Conservation (phyloP, 2,797 vertebrate genomes). For the Lutra lutra region DNA sequence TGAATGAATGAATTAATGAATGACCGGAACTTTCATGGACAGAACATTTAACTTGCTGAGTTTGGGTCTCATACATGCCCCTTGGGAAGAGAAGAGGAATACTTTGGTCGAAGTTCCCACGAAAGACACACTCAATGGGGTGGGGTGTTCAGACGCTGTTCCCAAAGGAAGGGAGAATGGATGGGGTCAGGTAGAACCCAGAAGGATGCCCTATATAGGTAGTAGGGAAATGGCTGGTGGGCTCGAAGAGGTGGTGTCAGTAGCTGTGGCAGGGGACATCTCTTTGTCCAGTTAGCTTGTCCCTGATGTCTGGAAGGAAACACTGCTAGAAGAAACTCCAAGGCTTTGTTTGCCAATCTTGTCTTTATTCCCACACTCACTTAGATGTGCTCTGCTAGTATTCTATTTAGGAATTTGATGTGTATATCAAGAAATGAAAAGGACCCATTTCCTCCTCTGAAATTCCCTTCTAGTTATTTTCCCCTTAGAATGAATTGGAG, state of each 20-base stretch:
- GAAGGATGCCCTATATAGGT: neutral
- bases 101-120: neutral
- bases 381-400: neutral
- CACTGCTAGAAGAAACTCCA: neutral
- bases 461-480: neutral
- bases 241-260: neutral
- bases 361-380: neutral
- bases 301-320: neutral
- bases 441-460: neutral
- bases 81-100: neutral
- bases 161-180: neutral
- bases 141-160: neutral
- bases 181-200: neutral
- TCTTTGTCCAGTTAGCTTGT: neutral
- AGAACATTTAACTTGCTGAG: neutral
- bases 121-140: neutral
- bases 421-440: neutral
- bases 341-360: neutral
- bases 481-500: neutral
- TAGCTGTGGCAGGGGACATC: too few relatives aligned
- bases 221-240: neutral
- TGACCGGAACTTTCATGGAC: neutral
- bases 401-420: slow-evolving; percentile 20
- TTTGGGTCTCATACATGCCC: neutral
- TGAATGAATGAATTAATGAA: neutral